Evolutionary conservation across 2,888 invertebrate genomes (phyloP).

Genomic region (Beris chalybata): DNA sequence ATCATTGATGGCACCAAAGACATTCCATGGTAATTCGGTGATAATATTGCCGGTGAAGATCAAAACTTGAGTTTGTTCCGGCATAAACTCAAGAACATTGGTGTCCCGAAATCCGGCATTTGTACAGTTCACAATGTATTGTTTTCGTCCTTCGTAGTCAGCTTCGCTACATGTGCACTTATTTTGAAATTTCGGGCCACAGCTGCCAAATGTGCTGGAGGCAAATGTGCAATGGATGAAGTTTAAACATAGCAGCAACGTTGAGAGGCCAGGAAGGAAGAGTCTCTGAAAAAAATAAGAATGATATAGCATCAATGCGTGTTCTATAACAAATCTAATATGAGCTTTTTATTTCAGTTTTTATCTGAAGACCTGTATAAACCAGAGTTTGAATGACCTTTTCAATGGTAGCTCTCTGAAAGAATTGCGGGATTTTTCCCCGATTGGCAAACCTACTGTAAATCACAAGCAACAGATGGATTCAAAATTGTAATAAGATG

Average conservation of each 20-base stretch:
- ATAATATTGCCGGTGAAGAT: conserved; percentile 73
- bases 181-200: conserved; percentile 57
- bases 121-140: conserved; percentile 73
- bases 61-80: conserved; percentile 67
- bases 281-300: neutral
- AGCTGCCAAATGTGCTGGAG: conserved; percentile 40
- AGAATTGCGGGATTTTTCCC: too few relatives aligned
- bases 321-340: too few relatives aligned
- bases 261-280: neutral
- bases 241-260: neutral
- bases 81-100: conserved; percentile 63
- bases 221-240: neutral
- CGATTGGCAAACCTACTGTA: too few relatives aligned
- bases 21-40: conserved; percentile 66
- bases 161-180: conserved; percentile 62
- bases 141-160: conserved; percentile 58
- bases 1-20: conserved; percentile 67
- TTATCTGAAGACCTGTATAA: too few relatives aligned
- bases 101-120: conserved; percentile 63
- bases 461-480: too few relatives aligned
- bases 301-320: neutral
- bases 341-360: too few relatives aligned
- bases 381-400: too few relatives aligned
- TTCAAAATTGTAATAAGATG: too few relatives aligned
- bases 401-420: too few relatives aligned